Percentiles rank a stretch among this genome's conserved stretches.
phyloP scores from a whole-genome alignment of 1,140 invertebrate genomes.

The Acromyrmex echinatior region DNA sequence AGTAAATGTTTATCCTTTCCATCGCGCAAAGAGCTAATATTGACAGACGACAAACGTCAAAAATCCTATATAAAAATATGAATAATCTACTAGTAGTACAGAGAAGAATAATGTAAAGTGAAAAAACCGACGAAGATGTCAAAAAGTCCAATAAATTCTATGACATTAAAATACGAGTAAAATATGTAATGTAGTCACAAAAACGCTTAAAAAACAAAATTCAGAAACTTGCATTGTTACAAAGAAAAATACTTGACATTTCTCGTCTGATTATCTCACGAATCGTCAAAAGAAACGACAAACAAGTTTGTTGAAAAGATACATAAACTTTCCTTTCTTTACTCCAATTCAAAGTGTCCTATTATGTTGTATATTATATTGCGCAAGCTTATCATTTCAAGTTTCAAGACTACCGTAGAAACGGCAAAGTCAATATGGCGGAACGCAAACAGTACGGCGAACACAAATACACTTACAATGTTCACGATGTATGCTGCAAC shows the following conservation, averaged over 20 bases:
- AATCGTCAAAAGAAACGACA: not conserved
- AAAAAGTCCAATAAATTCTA: not conserved
- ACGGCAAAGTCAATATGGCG: not conserved
- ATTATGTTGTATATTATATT: not conserved
- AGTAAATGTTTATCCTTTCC: conserved; percentile 58
- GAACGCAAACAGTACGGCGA: conserved; percentile 23
- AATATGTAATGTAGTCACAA: not conserved
- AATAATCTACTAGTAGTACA: not conserved
- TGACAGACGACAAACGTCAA: conserved; percentile 31
- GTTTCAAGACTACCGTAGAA: conserved; percentile 7
- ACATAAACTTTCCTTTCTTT: not conserved
- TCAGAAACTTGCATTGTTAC: not conserved
- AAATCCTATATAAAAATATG: conserved; percentile 32
- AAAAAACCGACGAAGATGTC: not conserved
- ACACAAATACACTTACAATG: conserved; percentile 7
- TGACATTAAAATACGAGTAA: not conserved
- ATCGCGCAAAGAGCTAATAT: conserved; percentile 45
- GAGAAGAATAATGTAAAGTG: not conserved
- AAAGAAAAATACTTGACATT: not conserved
- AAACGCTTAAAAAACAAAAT: not conserved
- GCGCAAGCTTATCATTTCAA: not conserved
- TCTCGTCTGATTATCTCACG: not conserved
- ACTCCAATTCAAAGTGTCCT: not conserved
- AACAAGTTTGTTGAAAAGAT: not conserved
- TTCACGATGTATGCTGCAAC: conserved; percentile 32